Evolutionary conservation across 2,888 invertebrate species (phyloP), one percentile per base, ranked within the genome.

Genomic region (Drosophila mettleri): DNA sequence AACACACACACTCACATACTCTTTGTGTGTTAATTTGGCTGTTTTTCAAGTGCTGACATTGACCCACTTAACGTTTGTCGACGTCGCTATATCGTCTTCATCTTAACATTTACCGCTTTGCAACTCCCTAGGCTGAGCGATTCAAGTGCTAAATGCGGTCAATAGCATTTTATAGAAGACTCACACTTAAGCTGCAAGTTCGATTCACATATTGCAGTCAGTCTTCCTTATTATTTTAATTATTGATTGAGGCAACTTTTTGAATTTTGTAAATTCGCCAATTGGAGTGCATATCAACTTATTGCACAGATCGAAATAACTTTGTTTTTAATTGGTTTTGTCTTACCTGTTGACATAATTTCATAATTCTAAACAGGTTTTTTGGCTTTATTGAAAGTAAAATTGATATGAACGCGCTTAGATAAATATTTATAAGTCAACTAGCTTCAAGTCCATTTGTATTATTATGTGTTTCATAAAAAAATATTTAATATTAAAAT

Each of bases 21-120:
- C 27, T 58, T 49, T 66, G 58, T 69, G 66, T 80, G 86, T 88
- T 83, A 83, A 83, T 88, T 83, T 83, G 83, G 86, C 81, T 72
- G 83, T 74, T 88, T 82, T 87, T 87, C 69, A 87, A 76, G 65
- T 67, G 83, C 80, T 90, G 89, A 89, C 89, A 90, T 89, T 89
- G 89, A 89, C 90, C 89, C 86, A 89, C 68, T 78, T 90, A 66
- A 27, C 49, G 69, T 64, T 77, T 74, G 70, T 72, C 86, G 74
- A 76, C 86, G 65, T 63, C 52, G 49, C 39, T 14, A 54, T 57
- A 43, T 61, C 43, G 54, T 48, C 55, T 66, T 71, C 71, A 70
- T 80, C 75, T 80, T 72, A 45, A 62, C 78, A 73, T 72, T 75
- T 71, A 70, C 58, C 59, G 76, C 82, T 71, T 60, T 62, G 70